phyloP scores from a whole-genome alignment of 2,797 vertebrate genomes.

The Tamandua tetradactyla region DNA sequence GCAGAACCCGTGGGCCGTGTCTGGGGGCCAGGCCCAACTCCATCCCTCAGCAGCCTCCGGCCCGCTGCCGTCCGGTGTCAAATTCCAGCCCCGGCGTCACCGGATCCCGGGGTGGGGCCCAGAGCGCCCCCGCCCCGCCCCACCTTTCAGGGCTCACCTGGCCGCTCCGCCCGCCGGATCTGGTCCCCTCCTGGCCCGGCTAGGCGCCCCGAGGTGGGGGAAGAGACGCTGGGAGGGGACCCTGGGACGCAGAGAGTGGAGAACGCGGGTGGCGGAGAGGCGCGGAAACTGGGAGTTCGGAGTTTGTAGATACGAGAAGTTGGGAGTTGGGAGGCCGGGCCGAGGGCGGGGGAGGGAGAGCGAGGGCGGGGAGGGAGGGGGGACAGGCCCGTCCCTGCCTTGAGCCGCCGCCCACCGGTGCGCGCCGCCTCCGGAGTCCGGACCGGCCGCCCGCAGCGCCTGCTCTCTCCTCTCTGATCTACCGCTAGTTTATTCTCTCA shows the following conservation, averaged over 20 bases:
- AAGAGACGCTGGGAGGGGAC: slow-evolving; percentile 26
- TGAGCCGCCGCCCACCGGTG: not conserved
- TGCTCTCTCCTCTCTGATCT: not conserved
- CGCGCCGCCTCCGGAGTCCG: not conserved
- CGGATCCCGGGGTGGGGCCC: slow-evolving; percentile 80
- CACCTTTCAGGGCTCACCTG: slow-evolving; percentile 77
- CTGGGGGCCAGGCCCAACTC: slow-evolving; percentile 81
- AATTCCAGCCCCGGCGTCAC: slow-evolving; percentile 85
- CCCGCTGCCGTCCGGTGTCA: slow-evolving; percentile 83
- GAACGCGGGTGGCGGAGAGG: slow-evolving; percentile 2
- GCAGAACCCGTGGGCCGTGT: slow-evolving; percentile 74
- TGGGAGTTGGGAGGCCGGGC: slow-evolving; percentile 66
- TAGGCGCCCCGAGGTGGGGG: not conserved
- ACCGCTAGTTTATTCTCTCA: not conserved
- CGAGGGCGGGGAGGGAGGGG: not conserved
- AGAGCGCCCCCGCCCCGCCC: slow-evolving; percentile 70
- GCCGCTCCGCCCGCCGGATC: slow-evolving; percentile 56
- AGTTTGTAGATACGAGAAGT: slow-evolving; percentile 62
- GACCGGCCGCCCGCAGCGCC: not conserved
- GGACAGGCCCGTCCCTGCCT: not conserved
- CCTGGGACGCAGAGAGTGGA: not conserved
- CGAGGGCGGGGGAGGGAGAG: slow-evolving; percentile 28
- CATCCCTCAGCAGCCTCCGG: slow-evolving; percentile 83
- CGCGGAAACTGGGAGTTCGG: slow-evolving; percentile 55
- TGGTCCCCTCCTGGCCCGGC: not conserved